Evolutionary conservation across 2,888 invertebrate species (phyloP).

Genomic region (Steinernema hermaphroditum): DNA sequence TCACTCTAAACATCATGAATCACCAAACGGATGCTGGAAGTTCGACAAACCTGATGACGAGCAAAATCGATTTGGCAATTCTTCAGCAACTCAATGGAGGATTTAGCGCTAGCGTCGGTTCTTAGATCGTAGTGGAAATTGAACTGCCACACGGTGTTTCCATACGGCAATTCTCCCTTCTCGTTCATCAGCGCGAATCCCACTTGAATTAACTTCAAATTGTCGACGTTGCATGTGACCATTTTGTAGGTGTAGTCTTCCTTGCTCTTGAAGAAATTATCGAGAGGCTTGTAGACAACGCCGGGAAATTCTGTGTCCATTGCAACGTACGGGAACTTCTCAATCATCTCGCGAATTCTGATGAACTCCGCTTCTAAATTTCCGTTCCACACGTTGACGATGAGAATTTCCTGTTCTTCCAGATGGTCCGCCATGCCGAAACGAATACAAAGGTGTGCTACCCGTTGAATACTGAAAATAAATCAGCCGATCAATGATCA

Average conservation of each 20-base stretch:
- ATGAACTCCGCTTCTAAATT: constrained; percentile 95
- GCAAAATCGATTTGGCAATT: constrained; percentile 93
- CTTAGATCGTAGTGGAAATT: constrained; percentile 97
- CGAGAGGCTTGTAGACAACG: constrained; percentile 92
- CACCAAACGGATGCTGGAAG: not conserved
- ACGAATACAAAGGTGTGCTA: no score
- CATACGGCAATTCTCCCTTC: constrained; percentile 77
- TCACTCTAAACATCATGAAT: constrained; percentile 70
- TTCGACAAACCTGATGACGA: constrained; percentile 81
- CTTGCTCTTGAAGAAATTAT: constrained; percentile 75
- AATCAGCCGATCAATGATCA: no score
- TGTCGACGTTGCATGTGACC: constrained; percentile 92
- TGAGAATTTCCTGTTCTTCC: constrained; percentile 36
- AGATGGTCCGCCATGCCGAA: no score
- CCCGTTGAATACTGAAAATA: no score
- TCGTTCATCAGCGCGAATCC: constrained; percentile 93
- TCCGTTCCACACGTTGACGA: constrained; percentile 85
- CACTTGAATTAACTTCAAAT: constrained; percentile 88
- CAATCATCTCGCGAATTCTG: constrained; percentile 79
- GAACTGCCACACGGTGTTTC: constrained; percentile 95
- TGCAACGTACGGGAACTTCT: constrained; percentile 73
- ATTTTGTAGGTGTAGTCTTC: constrained; percentile 73
- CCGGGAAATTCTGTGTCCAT: constrained; percentile 99
- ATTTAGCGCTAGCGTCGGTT: constrained; percentile 94
- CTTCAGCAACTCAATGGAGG: constrained; percentile 93